phyloP scores from a whole-genome alignment of 1,140 invertebrate species.

The Brachionus manjavacas region DNA sequence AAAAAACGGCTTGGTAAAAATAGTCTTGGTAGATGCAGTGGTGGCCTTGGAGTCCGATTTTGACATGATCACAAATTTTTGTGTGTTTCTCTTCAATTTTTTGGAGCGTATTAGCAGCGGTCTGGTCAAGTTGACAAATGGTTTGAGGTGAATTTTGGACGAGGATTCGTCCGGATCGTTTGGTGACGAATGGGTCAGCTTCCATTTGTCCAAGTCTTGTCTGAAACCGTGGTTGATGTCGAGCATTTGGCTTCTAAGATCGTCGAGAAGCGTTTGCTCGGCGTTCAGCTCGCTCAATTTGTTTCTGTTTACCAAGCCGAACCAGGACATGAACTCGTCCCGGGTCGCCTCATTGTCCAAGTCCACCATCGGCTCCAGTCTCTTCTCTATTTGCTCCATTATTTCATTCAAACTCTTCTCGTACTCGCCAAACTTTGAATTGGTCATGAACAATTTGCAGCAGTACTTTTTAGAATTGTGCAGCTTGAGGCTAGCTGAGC shows the following conservation, averaged over 20 bases:
- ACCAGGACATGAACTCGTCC: conserved; percentile 13
- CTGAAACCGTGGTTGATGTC: conserved; percentile 20
- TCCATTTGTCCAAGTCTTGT: conserved; percentile 18
- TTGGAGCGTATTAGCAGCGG: conserved; percentile 16
- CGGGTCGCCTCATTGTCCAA: neutral
- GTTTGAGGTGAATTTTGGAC: conserved; percentile 28
- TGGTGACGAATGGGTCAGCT: neutral
- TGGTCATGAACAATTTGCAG: conserved; percentile 39
- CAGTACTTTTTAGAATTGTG: neutral
- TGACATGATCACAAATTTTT: neutral
- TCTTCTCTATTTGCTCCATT: neutral
- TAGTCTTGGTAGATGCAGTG: neutral
- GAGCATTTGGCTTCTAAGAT: conserved; percentile 11
- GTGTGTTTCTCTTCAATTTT: neutral
- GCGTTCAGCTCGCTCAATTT: neutral
- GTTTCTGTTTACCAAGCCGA: neutral
- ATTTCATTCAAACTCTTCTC: conserved; percentile 2
- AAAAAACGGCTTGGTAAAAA: conserved; percentile 27
- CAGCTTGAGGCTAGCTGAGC: neutral
- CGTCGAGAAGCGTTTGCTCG: neutral
- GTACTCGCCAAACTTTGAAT: conserved; percentile 24
- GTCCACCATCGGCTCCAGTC: neutral
- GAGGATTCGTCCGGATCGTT: neutral
- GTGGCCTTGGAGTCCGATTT: neutral
- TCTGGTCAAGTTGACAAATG: conserved; percentile 27